Percentiles rank a stretch among this genome's conserved stretches.
phyloP scores from a whole-genome alignment of 2,888 invertebrate genomes.

The Eumerus sabulonum region DNA sequence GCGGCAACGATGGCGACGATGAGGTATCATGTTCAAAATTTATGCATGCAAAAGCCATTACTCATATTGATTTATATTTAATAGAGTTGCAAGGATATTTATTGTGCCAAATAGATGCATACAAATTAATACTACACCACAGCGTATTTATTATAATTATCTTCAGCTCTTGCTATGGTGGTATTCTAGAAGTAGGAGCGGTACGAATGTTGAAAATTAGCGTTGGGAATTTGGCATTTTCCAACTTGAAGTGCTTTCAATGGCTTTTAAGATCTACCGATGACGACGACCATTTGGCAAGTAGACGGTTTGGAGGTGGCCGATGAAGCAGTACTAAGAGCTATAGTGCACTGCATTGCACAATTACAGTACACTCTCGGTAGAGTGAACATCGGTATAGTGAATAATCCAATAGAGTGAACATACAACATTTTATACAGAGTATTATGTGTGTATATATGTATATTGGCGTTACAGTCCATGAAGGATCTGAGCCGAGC shows the following conservation, averaged over 20 bases:
- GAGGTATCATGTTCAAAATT: constrained; percentile 60
- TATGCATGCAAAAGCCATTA: constrained; percentile 66
- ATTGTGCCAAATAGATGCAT: constrained; percentile 59
- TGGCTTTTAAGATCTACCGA: constrained; percentile 27
- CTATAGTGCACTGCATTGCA: too few species aligned
- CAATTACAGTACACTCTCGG: too few species aligned
- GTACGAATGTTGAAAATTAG: neutral
- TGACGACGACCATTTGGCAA: constrained; percentile 56
- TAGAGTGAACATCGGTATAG: too few species aligned
- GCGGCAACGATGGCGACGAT: constrained; percentile 19
- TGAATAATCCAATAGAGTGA: too few species aligned
- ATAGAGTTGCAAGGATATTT: constrained; percentile 61
- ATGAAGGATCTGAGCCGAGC: too few species aligned
- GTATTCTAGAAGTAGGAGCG: neutral
- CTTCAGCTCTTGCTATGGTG: constrained; percentile 28
- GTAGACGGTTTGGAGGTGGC: too few species aligned
- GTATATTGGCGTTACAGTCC: too few species aligned
- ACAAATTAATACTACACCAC: constrained; percentile 60
- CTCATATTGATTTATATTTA: constrained; percentile 67
- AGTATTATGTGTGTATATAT: too few species aligned
- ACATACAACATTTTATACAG: too few species aligned
- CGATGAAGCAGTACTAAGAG: too few species aligned
- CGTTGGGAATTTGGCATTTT: neutral
- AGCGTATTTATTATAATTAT: constrained; percentile 38
- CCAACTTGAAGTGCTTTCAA: constrained; percentile 28